These are phyloP conservation scores for Cephalopholis sonnerati DNA, from an alignment of 2,113 vertebrate species.

Conservation along the genomic window DNA sequence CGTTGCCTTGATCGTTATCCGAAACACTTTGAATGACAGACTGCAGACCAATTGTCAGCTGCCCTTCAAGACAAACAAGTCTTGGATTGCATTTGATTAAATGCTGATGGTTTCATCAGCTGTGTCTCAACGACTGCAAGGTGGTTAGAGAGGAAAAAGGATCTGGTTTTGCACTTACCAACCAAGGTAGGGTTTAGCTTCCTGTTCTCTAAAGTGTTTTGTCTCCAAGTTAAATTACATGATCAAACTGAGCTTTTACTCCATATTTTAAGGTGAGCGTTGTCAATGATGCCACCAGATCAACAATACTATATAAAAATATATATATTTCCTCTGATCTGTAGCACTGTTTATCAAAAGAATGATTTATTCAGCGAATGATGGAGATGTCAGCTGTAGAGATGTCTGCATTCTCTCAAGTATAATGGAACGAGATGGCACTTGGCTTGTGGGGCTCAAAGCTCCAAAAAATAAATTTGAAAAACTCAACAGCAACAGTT, in stretches of 20 bases:
- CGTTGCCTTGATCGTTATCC: constrained; percentile 37
- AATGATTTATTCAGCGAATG: too few species aligned
- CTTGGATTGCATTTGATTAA: constrained; percentile 33
- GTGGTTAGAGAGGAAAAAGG: not conserved
- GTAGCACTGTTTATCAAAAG: too few species aligned
- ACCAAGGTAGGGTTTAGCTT: constrained; percentile 2
- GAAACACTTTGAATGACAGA: constrained; percentile 38
- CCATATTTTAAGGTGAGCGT: constrained; percentile 9
- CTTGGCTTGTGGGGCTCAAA: too few species aligned
- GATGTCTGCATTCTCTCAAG: too few species aligned
- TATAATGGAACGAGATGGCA: too few species aligned
- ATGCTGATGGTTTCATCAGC: constrained; percentile 24
- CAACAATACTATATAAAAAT: not conserved
- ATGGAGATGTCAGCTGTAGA: too few species aligned
- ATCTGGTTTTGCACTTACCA: not conserved
- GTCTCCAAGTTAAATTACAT: constrained; percentile 18
- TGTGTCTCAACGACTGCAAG: not conserved
- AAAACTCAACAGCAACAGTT: too few species aligned
- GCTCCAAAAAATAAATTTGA: too few species aligned
- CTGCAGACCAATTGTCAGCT: constrained; percentile 13
- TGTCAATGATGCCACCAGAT: constrained; percentile 3
- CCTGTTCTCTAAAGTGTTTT: constrained; percentile 3
- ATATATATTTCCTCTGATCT: too few species aligned
- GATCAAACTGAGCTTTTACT: constrained; percentile 27
- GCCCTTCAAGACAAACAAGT: constrained; percentile 17